These are phyloP conservation scores for Rhynchomys soricoides DNA, from an alignment of 2,113 vertebrate species.

Conservation along the genomic window DNA sequence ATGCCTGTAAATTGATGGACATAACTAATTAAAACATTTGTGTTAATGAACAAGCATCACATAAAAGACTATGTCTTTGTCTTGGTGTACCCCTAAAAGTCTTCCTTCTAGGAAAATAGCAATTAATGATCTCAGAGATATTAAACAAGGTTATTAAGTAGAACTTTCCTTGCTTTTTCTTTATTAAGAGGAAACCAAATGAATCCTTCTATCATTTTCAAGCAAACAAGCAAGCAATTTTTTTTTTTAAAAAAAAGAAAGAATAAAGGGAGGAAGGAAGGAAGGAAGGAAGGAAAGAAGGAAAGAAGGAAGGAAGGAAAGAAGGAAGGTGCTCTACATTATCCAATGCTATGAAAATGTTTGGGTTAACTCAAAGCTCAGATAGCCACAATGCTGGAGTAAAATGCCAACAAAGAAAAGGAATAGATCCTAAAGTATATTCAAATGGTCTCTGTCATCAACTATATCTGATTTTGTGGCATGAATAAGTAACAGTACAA, in stretches of 20 bases:
- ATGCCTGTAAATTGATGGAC: neutral
- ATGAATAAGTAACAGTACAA: slow-evolving; percentile 74
- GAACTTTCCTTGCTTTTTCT: neutral
- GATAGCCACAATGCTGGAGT: slow-evolving; percentile 64
- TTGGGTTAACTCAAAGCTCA: slow-evolving; percentile 70
- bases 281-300: neutral
- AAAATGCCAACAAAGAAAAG: slow-evolving; percentile 82
- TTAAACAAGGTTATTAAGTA: slow-evolving; percentile 42
- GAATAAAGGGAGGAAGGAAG: neutral
- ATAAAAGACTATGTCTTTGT: slow-evolving; percentile 30
- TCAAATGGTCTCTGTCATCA: slow-evolving; percentile 80
- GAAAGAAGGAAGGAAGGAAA: neutral
- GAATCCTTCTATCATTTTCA: neutral
- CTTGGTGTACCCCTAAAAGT: slow-evolving; percentile 10
- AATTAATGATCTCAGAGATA: slow-evolving; percentile 51
- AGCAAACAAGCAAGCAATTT: neutral
- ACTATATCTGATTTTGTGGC: slow-evolving; percentile 79
- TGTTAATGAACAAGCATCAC: neutral
- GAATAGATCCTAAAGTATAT: slow-evolving; percentile 82
- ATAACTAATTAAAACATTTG: neutral
- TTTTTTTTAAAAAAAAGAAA: too few species aligned
- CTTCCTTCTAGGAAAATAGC: slow-evolving; percentile 59
- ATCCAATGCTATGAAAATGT: slow-evolving; percentile 42
- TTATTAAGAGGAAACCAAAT: slow-evolving; percentile 47
- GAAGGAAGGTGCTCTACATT: neutral